These are phyloP conservation scores for Hylia prasina DNA, from an alignment of 2,113 vertebrate species.

Conservation along the genomic window DNA sequence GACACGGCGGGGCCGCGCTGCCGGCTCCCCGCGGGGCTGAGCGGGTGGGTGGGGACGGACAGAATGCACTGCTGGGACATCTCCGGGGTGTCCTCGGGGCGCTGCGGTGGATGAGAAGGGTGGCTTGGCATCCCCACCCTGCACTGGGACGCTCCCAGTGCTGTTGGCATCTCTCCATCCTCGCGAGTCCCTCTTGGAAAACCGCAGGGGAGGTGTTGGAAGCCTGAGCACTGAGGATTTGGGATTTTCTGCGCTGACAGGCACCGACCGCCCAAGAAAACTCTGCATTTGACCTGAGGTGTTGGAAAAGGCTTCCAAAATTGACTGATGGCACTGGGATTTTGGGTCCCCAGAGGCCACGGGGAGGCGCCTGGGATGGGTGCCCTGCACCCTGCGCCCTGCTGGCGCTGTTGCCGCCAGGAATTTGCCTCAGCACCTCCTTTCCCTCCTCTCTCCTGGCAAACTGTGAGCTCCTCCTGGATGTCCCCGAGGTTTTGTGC, in stretches of 20 bases:
- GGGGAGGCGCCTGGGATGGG: background rate
- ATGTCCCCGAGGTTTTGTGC: background rate
- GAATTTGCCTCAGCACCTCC: background rate
- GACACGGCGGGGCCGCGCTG: background rate
- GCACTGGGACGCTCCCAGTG: accelerated
- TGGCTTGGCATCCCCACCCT: accelerated
- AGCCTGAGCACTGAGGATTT: background rate
- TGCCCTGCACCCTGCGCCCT: background rate
- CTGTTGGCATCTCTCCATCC: accelerated
- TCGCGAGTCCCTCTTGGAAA: background rate
- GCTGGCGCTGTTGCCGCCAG: accelerated
- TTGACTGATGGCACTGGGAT: background rate
- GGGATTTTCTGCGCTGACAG: no score
- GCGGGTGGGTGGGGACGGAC: accelerated
- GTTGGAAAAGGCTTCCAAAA: background rate
- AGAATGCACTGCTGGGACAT: accelerated
- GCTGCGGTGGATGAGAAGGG: background rate
- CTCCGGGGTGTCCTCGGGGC: background rate
- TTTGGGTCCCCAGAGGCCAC: no score
- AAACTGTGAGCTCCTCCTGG: accelerated
- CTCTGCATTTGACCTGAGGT: background rate
- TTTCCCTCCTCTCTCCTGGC: background rate
- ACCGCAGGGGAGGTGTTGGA: background rate
- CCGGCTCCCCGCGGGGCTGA: background rate
- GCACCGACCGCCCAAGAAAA: background rate